These are phyloP conservation scores for Pseudanteris insignis DNA, from an alignment of 2,888 invertebrate genomes.

Conservation along the genomic window DNA sequence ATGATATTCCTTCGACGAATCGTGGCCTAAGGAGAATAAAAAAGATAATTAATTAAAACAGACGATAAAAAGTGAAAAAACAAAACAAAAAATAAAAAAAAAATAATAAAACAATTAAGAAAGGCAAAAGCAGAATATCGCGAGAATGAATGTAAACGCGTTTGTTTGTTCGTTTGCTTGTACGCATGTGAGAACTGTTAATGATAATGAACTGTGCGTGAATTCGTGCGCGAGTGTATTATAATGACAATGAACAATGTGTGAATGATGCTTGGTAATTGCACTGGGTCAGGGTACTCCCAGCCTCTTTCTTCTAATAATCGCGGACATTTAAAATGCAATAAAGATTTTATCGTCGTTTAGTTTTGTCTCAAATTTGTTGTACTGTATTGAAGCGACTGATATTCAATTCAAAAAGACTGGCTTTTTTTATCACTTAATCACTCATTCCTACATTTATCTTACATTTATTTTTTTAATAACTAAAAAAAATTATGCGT, in stretches of 20 bases:
- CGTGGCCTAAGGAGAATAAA: conserved; percentile 43
- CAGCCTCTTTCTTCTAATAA: conserved; percentile 47
- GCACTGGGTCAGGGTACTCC: conserved; percentile 48
- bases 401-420: conserved; percentile 9
- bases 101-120: conserved; percentile 3
- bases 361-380: conserved; percentile 41
- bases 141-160: conserved; percentile 45
- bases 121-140: conserved; percentile 19
- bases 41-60: conserved; percentile 24
- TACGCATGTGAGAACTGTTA: conserved; percentile 33
- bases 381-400: conserved; percentile 21
- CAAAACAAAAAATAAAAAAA: conserved; percentile 2
- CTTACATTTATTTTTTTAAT: too few species aligned
- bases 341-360: conserved; percentile 48
- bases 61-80: too few species aligned
- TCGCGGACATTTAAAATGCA: conserved; percentile 47
- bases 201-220: too few species aligned
- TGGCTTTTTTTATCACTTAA: too few species aligned
- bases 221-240: conserved; percentile 27
- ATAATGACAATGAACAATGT: conserved; percentile 37
- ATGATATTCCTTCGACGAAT: conserved; percentile 36
- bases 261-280: conserved; percentile 47
- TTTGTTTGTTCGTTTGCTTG: conserved; percentile 46
- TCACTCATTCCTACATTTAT: too few species aligned
- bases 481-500: too few species aligned